Conservation (phyloP, 2,888 invertebrate species). For the Tetragnatha montana region DNA sequence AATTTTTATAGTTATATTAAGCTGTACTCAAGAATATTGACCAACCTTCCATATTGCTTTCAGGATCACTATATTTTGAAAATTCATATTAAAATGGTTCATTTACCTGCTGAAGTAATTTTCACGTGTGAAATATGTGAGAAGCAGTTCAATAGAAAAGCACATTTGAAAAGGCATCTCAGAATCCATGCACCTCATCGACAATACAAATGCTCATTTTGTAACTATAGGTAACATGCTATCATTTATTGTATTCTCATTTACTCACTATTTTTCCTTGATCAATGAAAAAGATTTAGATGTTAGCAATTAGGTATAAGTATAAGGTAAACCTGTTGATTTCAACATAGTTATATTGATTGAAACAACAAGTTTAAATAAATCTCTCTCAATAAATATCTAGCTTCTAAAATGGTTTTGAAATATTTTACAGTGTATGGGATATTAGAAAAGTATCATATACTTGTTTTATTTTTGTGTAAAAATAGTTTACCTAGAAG, state of each 20-base stretch:
- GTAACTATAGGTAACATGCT: slow-evolving; percentile 75
- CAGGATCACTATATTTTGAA: slow-evolving; percentile 77
- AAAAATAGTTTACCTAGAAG: too few relatives aligned
- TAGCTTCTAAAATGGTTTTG: too few relatives aligned
- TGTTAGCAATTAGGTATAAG: too few relatives aligned
- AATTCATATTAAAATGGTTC: slow-evolving; percentile 77
- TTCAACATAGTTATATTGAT: neutral
- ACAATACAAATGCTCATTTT: slow-evolving; percentile 76
- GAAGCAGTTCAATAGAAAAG: slow-evolving; percentile 77
- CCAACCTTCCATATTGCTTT: neutral
- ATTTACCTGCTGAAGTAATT: slow-evolving; percentile 76
- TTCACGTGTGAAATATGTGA: slow-evolving; percentile 76
- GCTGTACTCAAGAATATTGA: too few relatives aligned
- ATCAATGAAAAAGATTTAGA: neutral
- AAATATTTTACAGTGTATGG: too few relatives aligned
- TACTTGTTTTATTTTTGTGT: too few relatives aligned
- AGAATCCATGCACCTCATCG: slow-evolving; percentile 77
- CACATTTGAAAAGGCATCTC: slow-evolving; percentile 77
- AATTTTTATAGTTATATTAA: neutral
- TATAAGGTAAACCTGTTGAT: neutral
- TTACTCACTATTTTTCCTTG: neutral
- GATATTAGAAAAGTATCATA: too few relatives aligned
- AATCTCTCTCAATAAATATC: neutral
- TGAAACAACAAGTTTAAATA: neutral
- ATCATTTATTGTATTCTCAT: neutral